Conservation (phyloP, 2,113 vertebrate species). For the Lonchura striata region DNA sequence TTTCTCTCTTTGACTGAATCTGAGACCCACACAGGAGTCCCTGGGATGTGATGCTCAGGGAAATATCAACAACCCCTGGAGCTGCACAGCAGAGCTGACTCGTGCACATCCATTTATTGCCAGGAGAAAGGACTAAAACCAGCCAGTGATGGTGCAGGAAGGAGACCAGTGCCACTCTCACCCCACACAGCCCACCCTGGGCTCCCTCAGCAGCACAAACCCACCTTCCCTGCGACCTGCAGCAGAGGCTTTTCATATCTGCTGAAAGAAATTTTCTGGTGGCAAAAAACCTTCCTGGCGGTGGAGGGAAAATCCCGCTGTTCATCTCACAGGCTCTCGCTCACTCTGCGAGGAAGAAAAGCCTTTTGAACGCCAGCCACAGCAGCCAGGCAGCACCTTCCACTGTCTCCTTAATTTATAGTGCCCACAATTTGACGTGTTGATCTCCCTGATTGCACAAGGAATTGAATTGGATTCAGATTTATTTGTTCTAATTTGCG, state of each 20-base stretch:
- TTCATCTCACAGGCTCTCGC: background rate
- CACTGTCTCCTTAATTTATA: background rate
- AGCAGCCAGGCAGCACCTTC: background rate
- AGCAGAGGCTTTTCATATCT: background rate
- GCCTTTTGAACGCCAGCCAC: background rate
- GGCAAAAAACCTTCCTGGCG: background rate
- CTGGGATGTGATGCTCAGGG: accelerated
- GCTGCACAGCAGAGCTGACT: background rate
- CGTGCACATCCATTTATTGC: background rate
- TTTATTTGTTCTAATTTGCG: slow-evolving; percentile 10
- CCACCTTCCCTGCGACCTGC: accelerated
- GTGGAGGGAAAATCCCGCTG: background rate
- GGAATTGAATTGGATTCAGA: slow-evolving; percentile 3
- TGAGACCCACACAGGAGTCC: too few relatives aligned
- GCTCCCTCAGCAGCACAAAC: background rate
- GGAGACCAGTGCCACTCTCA: background rate
- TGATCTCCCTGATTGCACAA: background rate
- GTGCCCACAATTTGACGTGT: background rate
- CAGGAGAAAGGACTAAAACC: background rate
- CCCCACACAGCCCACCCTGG: background rate
- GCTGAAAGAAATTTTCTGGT: background rate
- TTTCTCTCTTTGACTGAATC: too few relatives aligned
- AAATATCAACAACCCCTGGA: background rate
- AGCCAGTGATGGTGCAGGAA: accelerated
- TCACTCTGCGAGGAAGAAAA: background rate